Base-by-base conservation (phyloP, 2,797 vertebrate genomes). In the Hylomyscus alleni region DNA sequence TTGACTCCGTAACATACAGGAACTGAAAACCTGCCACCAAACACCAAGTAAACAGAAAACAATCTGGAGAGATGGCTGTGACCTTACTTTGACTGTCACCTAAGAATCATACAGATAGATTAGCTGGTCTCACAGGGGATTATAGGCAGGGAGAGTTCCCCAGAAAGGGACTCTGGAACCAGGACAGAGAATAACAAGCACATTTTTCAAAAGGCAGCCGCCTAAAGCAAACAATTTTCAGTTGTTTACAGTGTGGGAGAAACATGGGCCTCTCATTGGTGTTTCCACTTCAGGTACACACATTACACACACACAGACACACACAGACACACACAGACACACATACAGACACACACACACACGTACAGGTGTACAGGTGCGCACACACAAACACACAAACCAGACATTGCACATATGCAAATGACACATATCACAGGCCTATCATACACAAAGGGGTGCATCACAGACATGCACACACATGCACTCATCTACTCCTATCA, bases 221-320 rank as follows among this genome's bases (percentile, higher is more conserved):
- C 47, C 65, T 62, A 90, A 87, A 76, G 12, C 37, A 67, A 93
- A 91, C 58, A 90, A 72, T 90, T 91, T 94, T 94, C 76, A 82
- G 50, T 40, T 89, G 34, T 85, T 90, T 95, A 37, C 82, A 34
- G 11, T 62, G 34, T 76, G 56, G 26, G 56, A 85, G 77, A 95
- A 90, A 93, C 17, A 56, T 2, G 14, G 56, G 37, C 20, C n/a
- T 58, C 14, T 24, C 24, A 4, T 60, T 29, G 52, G 58, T 90
- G 44, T 60, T 56, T 69, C 54, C 17, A 52, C 6, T 52, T 20
- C 52, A 75, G 15, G 24, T 34, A 50, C 47, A 67, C 37, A 40
- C 44, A 67, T 47, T 50, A 13, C 29, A 85, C 40, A 65, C 60
- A 5, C 44, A 56, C 56, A 34, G 17, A 20, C 7, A 15, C 24